phyloP scores from a whole-genome alignment of 2,113 vertebrate genomes.

The Pholis gunnellus region DNA sequence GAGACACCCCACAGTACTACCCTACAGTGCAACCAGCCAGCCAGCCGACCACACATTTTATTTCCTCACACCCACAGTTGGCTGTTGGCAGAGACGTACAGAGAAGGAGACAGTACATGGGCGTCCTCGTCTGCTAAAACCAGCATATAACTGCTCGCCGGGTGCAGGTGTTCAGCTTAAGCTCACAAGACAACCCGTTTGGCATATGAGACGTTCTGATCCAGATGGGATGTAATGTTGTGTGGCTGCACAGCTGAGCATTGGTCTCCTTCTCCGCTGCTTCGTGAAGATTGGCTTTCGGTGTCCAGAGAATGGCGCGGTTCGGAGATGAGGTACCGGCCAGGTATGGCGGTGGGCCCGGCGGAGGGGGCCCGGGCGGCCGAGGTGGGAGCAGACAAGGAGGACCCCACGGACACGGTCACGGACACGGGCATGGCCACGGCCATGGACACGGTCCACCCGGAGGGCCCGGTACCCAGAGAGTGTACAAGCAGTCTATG shows the following conservation, averaged over 20 bases:
- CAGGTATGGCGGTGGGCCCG: conserved; percentile 90
- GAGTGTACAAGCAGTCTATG: conserved; percentile 98
- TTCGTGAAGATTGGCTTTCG: conserved; percentile 89
- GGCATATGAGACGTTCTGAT: conserved; percentile 82
- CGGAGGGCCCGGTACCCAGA: conserved; percentile 89
- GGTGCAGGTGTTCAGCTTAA: conserved; percentile 61
- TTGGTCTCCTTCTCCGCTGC: conserved; percentile 86
- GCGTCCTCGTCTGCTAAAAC: conserved; percentile 72
- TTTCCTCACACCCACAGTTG: conserved; percentile 71
- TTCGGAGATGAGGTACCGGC: conserved; percentile 92
- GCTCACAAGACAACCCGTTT: conserved; percentile 71
- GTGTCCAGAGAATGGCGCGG: conserved; percentile 93
- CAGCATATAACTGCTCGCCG: conserved; percentile 50
- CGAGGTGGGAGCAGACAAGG: conserved; percentile 88
- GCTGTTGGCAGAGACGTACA: conserved; percentile 63
- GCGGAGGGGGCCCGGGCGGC: conserved; percentile 83
- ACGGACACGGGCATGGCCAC: conserved; percentile 80
- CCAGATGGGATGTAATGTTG: conserved; percentile 91
- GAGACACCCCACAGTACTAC: conserved; percentile 55
- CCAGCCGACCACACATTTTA: conserved; percentile 67
- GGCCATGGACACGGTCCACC: conserved; percentile 87
- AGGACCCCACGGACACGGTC: conserved; percentile 82
- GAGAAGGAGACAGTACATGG: conserved; percentile 70
- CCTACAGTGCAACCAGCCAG: conserved; percentile 61
- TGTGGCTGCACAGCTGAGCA: conserved; percentile 85